Base-by-base conservation (phyloP, 2,797 vertebrate genomes). In the Lagorchestes hirsutus region DNA sequence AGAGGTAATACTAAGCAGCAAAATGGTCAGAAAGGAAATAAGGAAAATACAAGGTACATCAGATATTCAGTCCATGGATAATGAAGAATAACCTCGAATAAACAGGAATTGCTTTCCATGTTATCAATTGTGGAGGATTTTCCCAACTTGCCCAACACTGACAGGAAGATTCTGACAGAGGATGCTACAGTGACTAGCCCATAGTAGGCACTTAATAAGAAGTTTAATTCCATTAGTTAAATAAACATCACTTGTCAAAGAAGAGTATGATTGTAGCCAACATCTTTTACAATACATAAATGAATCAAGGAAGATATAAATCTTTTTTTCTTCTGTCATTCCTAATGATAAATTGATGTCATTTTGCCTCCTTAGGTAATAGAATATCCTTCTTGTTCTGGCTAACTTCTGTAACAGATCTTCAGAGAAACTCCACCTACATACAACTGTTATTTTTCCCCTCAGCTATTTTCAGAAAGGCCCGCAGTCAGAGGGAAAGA, bases 391-490 rank as follows among this genome's bases (percentile, higher is more conserved):
- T 55, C 24, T 90, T 91, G 24, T 54, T 95, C 50, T 94, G 92
- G 54, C 34, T 87, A 91, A 87, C 74, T 90, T 91, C 55, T 93
- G 46, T 46, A n/a, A 93, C 27, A 93, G 2, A 91, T 55, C n/a
- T 54, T 5, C 52, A 54, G 13, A 92, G 94, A 97, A 95, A 91
- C n/a, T 6, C 74, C 18, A 29, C 57, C 56, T 91, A 82, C 96
- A 82, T 96, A 92, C 93, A 94, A 50, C 91, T 94, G 28, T 56
- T 82, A 90, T 82, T 90, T 94, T 92, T 54, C 40, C 52, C 93
- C 40, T 92, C 92, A 6, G 57, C 55, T 93, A 6, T 54, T 92
- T 92, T 56, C 28, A 11, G 74, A 82, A 82, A 46, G 74, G 40
- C 22, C 22, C 1, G 22, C 18, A 92, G 59, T 92, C 46, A 55